A percentile compares a stretch with the other conserved stretches of the same genome.
Conservation (phyloP, 2,113 vertebrate species). For the Psephotus haematonotus region DNA sequence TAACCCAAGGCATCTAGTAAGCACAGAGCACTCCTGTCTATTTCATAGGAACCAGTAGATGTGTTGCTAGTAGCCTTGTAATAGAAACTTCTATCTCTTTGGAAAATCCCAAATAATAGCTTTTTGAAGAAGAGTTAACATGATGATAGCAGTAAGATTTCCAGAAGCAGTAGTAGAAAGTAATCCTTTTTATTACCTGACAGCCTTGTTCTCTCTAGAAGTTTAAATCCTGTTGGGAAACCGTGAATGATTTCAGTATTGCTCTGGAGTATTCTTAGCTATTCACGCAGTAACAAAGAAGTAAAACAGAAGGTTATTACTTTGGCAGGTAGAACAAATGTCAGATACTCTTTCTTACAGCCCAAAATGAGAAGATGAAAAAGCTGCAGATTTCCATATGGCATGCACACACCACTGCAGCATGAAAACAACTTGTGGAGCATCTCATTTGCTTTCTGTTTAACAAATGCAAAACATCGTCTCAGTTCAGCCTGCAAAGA, state of each 20-base stretch:
- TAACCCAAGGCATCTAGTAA: neutral
- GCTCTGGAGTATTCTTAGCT: neutral
- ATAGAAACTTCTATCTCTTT: neutral
- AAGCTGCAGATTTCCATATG: neutral
- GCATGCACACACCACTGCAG: neutral
- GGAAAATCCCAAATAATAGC: neutral
- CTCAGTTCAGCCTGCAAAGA: neutral
- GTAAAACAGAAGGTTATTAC: neutral
- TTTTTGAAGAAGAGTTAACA: neutral
- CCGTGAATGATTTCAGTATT: neutral
- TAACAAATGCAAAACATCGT: neutral
- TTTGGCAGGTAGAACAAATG: neutral
- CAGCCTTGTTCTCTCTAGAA: neutral
- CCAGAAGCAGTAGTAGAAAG: neutral
- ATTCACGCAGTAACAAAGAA: neutral
- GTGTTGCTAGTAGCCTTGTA: neutral
- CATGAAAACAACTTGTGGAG: neutral
- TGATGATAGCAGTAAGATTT: neutral
- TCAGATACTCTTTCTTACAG: neutral
- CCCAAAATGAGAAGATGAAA: neutral
- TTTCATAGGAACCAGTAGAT: neutral
- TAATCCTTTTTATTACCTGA: neutral
- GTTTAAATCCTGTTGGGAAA: neutral
- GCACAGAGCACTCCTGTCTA: neutral
- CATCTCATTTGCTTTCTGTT: neutral